Evolutionary conservation across 2,888 invertebrate genomes (phyloP), one percentile per base, ranked within the genome.

Genomic region (Acrocyrtus sp.): DNA sequence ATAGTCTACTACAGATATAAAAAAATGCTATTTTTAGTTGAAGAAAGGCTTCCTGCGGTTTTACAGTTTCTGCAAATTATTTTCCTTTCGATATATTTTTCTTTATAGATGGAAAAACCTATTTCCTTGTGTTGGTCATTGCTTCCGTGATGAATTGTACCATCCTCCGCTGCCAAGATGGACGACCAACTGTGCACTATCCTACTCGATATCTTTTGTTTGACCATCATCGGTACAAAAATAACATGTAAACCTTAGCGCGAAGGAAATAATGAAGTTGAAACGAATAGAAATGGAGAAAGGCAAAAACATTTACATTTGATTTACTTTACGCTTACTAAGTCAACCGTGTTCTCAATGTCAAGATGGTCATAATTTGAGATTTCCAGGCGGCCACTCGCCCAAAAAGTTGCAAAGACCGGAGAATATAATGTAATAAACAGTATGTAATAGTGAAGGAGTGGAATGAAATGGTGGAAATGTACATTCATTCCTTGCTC

Each of bases 81-180:
- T 56, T 43, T 41, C 45, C 24, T 57, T 62, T 41, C 53, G 12
- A 26, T 22, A 43, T 60, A 27, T 60, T 3, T 27, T 62, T 26
- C 27, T 24, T 22, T n/a, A 27, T 43, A 17, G 19, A 47, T 45
- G 17, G 41, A 17, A 24, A 50, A 51, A 41, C 22, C 24, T 19
- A 61, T 10, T 8, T 19, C 10, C 24, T 24, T 39, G 48, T 29
- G 24, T 26, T 24, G 24, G 12, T 3, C 34, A 54, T n/a, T 27
- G 26, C 24, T 10, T 58, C 6, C 2, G 54, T 69, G 69, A 69
- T 62, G 62, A 69, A 69, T 69, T 61, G 62, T 68, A 54, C 69
- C 69, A 69, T 69, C 62, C 54, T 3, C 17, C 19, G 60, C 50
- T 61, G 24, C 24, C 22, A 27, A 19, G 8, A 21, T 24, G 19